Evolutionary conservation across 1,140 invertebrate species (phyloP), one percentile per base, ranked within the genome.

Genomic region (Neotoxoptera formosana): DNA sequence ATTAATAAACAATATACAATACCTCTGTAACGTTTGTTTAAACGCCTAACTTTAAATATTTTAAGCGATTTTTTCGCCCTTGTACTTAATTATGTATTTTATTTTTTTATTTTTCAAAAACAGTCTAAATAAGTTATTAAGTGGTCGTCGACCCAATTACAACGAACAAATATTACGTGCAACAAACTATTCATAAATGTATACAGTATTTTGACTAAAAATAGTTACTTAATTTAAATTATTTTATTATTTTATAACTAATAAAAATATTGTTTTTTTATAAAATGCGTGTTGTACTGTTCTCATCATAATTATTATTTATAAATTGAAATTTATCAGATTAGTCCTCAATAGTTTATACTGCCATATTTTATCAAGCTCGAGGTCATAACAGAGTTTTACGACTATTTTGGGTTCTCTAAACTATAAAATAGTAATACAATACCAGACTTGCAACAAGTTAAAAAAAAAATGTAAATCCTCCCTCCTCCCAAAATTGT

Each of bases 141-240:
- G 30, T 76, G 60, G n/a, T 76, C 56, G 11, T 60, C 25, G 56
- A 3, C 25, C 56, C 9, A 30, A 76, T 34, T 36, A 11, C 45
- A 41, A 84, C 21, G 2, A 84, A 84, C 8, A 84, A 84, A 41
- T 41, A 84, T 84, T 41, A 41, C 8, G 9, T 41, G 11, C 76
- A 23, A 41, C 9, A 84, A 45, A 45, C 4, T 84, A 84, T 84
- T 83, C 17, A 41, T 83, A 34, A n/a, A 76, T 76, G 36, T 84
- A 25, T 45, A 23, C 83, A 23, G 4, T 45, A 84, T 84, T 84
- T 84, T 84, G 83, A 84, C 83, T 84, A 36, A 47, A 47, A 30
- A 83, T 83, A 34, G n/a, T 83, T 83, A 83, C 17, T 47, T 30
- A n/a, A n/a, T n/a, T 87, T 87, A 87, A 87, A 87, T 87, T 87